phyloP scores from a whole-genome alignment of 1,140 invertebrate species.

The Drosophila nigrodunni region DNA sequence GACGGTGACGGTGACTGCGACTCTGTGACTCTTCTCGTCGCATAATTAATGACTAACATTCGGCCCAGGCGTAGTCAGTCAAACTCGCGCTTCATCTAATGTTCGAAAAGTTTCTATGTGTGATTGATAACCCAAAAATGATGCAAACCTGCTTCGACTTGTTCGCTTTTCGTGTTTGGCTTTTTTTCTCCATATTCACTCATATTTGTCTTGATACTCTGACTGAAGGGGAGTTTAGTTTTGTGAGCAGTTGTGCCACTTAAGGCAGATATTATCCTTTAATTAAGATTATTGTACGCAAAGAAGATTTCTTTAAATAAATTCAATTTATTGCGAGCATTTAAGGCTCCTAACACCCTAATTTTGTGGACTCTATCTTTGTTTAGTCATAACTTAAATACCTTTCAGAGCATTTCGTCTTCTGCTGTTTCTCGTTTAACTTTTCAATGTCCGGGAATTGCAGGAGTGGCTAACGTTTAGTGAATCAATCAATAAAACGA shows the following conservation, averaged over 20 bases:
- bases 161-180: slow-evolving; percentile 40
- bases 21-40: slow-evolving; percentile 5
- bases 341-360: too few species aligned
- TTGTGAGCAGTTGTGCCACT: neutral
- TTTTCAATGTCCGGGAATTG: slow-evolving; percentile 19
- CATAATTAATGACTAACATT: slow-evolving; percentile 83
- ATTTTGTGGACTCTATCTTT: too few species aligned
- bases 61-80: slow-evolving; percentile 80
- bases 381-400: too few species aligned
- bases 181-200: slow-evolving; percentile 7
- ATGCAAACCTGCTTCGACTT: slow-evolving; percentile 70
- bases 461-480: slow-evolving; percentile 41
- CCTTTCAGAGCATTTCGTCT: slow-evolving; percentile 10
- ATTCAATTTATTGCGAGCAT: too few species aligned
- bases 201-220: slow-evolving; percentile 20
- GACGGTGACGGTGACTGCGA: neutral
- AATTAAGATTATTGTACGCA: neutral
- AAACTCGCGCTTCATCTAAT: slow-evolving; percentile 80
- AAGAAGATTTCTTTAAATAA: too few species aligned
- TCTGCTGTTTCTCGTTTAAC: slow-evolving; percentile 1
- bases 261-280: neutral
- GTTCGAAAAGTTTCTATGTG: slow-evolving; percentile 70
- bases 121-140: slow-evolving; percentile 80
- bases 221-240: neutral
- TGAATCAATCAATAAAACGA: slow-evolving; percentile 52